These are phyloP conservation scores for Heliconius charithonia DNA, from an alignment of 2,888 invertebrate genomes.

Conservation along the genomic window DNA sequence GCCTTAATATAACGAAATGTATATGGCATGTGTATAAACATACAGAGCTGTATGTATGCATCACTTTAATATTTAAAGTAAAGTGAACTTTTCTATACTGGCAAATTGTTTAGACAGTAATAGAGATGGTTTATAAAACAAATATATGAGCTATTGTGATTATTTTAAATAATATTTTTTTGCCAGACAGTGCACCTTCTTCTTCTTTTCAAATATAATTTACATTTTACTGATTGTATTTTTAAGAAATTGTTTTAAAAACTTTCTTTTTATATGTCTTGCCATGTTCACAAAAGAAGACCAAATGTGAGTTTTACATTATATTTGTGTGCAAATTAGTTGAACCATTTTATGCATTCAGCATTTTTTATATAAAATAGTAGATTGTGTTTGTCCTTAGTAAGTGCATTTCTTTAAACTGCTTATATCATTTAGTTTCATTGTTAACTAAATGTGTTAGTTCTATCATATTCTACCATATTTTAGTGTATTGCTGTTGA, in stretches of 20 bases:
- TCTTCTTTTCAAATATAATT: conserved; percentile 1
- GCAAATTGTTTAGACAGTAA: conserved; percentile 6
- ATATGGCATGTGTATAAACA: background rate
- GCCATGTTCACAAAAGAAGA: conserved; percentile 35
- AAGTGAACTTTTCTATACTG: conserved; percentile 1
- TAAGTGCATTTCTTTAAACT: conserved; percentile 9
- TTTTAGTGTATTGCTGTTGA: background rate
- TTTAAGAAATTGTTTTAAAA: conserved; percentile 31
- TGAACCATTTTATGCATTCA: conserved; percentile 44
- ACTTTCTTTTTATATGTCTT: conserved; percentile 35
- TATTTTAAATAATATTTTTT: background rate
- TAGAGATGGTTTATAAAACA: conserved; percentile 24
- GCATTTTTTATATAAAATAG: conserved; percentile 20
- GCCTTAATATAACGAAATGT: background rate
- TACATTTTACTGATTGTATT: background rate
- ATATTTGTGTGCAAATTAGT: conserved; percentile 41
- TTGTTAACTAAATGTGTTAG: background rate
- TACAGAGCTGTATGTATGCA: background rate
- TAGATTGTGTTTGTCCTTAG: conserved; percentile 28
- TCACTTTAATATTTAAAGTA: background rate
- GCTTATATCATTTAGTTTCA: conserved; percentile 14
- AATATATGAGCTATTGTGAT: background rate
- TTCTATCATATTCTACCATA: background rate
- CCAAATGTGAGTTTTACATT: conserved; percentile 36
- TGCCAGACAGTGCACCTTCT: background rate